A percentile compares a stretch with the other conserved stretches of the same genome.
phyloP scores from a whole-genome alignment of 2,797 vertebrate genomes.

The Ammospiza maritima region DNA sequence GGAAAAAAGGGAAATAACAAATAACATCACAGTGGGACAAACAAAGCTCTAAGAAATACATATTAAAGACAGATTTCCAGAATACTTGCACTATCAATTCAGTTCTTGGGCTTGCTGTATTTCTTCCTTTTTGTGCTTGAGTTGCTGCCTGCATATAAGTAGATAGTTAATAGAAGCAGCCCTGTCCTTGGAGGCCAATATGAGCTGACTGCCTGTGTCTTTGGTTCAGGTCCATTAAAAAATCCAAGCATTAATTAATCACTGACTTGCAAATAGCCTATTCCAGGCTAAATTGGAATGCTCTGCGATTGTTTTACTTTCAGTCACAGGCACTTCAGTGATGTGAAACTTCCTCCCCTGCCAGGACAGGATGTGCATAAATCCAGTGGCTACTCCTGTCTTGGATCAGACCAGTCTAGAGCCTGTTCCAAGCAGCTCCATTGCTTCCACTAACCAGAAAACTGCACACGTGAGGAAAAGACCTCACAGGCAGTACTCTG shows the following conservation, averaged over 20 bases:
- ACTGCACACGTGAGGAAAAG: conserved; percentile 43
- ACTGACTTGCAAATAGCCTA: conserved; percentile 50
- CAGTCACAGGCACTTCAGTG: neutral
- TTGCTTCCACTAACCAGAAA: conserved; percentile 65
- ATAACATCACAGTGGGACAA: neutral
- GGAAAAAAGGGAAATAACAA: neutral
- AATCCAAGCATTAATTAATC: conserved; percentile 57
- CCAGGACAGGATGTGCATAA: neutral
- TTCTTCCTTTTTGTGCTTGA: conserved; percentile 38
- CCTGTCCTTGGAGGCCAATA: conserved; percentile 51
- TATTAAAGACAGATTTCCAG: neutral
- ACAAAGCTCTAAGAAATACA: neutral
- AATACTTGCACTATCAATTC: neutral
- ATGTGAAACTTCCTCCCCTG: conserved; percentile 3
- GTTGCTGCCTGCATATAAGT: neutral
- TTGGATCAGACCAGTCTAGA: neutral
- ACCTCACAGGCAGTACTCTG: conserved; percentile 37
- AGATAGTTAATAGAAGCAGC: conserved; percentile 16
- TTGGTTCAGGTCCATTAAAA: conserved; percentile 63
- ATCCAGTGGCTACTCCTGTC: neutral
- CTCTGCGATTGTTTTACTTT: conserved; percentile 37
- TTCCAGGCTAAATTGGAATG: neutral
- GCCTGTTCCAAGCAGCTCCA: conserved; percentile 44
- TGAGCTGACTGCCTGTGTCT: conserved; percentile 40
- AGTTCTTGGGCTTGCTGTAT: neutral